Conservation (phyloP, 2,113 vertebrate genomes). For the Ptychochromis oligacanthus region DNA sequence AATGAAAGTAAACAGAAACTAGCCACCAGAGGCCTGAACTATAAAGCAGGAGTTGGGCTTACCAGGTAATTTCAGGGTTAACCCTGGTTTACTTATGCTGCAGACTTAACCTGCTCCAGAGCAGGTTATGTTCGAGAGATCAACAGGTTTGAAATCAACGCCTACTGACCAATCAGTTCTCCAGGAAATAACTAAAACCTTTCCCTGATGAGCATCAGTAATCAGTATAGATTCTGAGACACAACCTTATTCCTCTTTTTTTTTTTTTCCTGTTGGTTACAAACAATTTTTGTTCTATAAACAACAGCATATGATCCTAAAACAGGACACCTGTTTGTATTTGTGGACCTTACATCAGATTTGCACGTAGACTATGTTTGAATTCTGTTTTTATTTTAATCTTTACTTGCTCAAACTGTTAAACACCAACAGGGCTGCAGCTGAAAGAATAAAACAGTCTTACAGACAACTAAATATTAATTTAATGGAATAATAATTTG, state of each 20-base stretch:
- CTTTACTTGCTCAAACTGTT: no score
- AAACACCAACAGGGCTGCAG: neutral
- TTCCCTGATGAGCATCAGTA: no score
- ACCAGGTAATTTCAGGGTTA: neutral
- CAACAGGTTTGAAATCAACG: neutral
- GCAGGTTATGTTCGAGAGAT: accelerated
- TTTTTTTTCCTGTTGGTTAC: no score
- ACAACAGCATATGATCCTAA: neutral
- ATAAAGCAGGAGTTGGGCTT: neutral
- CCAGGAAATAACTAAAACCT: no score
- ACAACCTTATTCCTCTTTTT: no score
- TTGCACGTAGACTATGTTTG: no score
- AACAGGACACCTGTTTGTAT: accelerated
- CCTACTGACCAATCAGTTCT: neutral
- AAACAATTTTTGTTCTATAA: no score
- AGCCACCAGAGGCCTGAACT: neutral
- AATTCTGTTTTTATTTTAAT: no score
- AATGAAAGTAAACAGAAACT: neutral
- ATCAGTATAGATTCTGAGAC: no score
- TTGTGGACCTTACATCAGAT: neutral
- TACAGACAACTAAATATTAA: neutral
- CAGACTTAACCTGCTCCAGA: neutral
- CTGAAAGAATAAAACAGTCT: neutral
- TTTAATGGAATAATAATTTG: neutral
- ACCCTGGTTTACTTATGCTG: neutral